Evolutionary conservation across 2,113 vertebrate species (phyloP).

Genomic region (Melanostigma gelatinosum): DNA sequence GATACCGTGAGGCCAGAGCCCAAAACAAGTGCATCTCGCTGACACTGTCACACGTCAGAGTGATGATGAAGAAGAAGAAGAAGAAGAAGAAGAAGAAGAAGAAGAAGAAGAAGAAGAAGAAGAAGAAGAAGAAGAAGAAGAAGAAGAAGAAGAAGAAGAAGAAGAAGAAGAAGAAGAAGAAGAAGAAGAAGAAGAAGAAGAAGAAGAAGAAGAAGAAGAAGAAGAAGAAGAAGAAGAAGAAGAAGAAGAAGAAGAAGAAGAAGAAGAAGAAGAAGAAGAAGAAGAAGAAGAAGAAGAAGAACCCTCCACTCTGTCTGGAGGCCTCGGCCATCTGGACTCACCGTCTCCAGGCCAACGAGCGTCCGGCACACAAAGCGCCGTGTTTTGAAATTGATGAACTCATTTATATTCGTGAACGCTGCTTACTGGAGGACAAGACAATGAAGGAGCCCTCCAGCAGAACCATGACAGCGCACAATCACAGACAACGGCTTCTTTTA

Average conservation of each 20-base stretch:
- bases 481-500: constrained; percentile 20
- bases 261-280: too few species aligned
- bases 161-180: too few species aligned
- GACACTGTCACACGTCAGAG: background rate
- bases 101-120: too few species aligned
- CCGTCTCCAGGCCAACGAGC: constrained; percentile 35
- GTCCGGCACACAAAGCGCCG: constrained; percentile 12
- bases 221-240: too few species aligned
- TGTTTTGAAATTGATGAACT: constrained; percentile 50
- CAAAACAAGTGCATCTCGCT: too few species aligned
- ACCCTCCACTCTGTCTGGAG: background rate
- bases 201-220: too few species aligned
- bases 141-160: too few species aligned
- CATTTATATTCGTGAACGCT: constrained; percentile 54
- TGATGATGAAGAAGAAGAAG: background rate
- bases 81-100: too few species aligned
- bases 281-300: too few species aligned
- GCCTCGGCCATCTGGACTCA: constrained; percentile 23
- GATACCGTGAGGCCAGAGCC: background rate
- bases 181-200: too few species aligned
- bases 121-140: too few species aligned
- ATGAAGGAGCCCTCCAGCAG: constrained; percentile 46
- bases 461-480: constrained; percentile 31
- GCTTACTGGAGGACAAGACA: constrained; percentile 35
- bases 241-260: too few species aligned